A percentile compares a stretch with the other conserved stretches of the same genome.
These are phyloP conservation scores for Halictus rubicundus DNA, from an alignment of 1,140 invertebrate species.

Conservation along the genomic window DNA sequence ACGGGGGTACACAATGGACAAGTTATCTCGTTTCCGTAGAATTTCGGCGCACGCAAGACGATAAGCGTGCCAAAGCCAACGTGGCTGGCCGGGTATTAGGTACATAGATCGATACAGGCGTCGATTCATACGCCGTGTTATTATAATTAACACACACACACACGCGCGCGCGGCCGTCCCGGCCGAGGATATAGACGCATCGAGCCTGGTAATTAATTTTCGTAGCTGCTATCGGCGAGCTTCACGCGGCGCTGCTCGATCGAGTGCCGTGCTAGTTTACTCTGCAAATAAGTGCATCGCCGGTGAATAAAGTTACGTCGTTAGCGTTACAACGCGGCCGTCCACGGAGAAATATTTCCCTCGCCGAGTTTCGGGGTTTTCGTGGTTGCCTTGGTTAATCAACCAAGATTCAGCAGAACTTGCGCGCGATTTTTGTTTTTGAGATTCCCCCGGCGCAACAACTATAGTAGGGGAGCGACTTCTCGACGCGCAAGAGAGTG, in stretches of 20 bases:
- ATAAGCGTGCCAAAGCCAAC: neutral
- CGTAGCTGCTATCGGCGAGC: constrained; percentile 24
- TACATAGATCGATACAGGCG: constrained; percentile 25
- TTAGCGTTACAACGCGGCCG: neutral
- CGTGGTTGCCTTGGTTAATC: neutral
- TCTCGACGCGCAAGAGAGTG: no score
- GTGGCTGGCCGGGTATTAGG: neutral
- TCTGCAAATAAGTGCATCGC: constrained; percentile 9
- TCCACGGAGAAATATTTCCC: no score
- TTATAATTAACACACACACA: constrained; percentile 42
- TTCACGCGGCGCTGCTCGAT: constrained; percentile 23
- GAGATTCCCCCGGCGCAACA: no score
- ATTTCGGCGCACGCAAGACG: neutral
- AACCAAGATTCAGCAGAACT: neutral
- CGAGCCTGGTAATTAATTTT: constrained; percentile 40
- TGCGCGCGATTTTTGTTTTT: no score
- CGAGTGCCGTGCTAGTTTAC: neutral
- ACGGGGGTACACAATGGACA: no score
- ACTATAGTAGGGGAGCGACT: no score
- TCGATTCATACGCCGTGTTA: constrained; percentile 42
- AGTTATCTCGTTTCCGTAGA: no score
- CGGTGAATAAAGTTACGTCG: constrained; percentile 15
- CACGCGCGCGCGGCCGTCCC: neutral
- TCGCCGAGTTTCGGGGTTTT: neutral
- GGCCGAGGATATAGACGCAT: neutral